A percentile compares a stretch with the other conserved stretches of the same genome.
Evolutionary conservation across 2,888 invertebrate species (phyloP).

Genomic region (Poecilus cupreus): DNA sequence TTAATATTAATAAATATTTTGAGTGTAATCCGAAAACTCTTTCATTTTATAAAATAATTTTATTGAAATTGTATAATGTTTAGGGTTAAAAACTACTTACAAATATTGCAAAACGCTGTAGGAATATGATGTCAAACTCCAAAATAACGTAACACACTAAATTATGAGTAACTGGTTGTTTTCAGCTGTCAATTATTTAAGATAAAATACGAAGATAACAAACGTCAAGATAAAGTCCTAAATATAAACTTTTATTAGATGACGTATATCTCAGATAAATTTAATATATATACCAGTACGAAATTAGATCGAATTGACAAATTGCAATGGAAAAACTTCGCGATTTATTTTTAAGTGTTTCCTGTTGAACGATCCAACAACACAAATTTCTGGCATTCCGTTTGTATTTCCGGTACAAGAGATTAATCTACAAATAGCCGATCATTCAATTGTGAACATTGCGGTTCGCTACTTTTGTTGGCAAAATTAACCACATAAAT

Average conservation of each 20-base stretch:
- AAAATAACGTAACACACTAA: not conserved
- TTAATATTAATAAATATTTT: too few relatives aligned
- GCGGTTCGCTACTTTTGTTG: not conserved
- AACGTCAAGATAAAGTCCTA: not conserved
- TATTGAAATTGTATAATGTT: too few relatives aligned
- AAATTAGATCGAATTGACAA: not conserved
- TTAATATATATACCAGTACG: not conserved
- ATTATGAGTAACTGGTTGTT: not conserved
- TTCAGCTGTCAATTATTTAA: not conserved
- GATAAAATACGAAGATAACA: not conserved
- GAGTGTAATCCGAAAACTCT: too few relatives aligned
- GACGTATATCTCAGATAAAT: slow-evolving; percentile 5
- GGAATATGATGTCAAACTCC: too few relatives aligned
- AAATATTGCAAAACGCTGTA: too few relatives aligned
- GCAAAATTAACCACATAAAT: not conserved
- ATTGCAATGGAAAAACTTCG: not conserved
- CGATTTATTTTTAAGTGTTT: slow-evolving; percentile 9
- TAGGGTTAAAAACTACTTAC: too few relatives aligned
- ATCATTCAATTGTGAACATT: not conserved
- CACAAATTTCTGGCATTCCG: not conserved
- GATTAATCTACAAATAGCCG: not conserved
- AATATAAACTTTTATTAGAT: not conserved
- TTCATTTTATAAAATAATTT: too few relatives aligned
- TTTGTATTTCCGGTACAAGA: not conserved
- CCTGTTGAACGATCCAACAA: slow-evolving; percentile 1